Base-by-base conservation (phyloP, 2,888 invertebrate species). In the Atethmia centrago region DNA sequence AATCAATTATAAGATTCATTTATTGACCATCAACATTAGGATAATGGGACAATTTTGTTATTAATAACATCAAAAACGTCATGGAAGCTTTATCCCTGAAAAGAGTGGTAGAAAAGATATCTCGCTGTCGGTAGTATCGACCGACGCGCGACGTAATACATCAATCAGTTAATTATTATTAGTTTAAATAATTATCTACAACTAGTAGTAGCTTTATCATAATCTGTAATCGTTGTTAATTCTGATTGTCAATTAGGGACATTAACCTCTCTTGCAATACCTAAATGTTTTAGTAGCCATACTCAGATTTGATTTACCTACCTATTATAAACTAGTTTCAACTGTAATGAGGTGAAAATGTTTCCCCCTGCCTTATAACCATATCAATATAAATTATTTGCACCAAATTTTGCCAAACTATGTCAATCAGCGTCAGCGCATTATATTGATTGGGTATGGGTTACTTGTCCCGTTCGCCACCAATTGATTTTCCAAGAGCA, bases 11-110 rank as follows among this genome's bases (percentile, higher is more conserved):
- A 28, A 28, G 16, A 10, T 51, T 28, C 0, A 58, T 40, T 40
- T 21, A 40, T n/a, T 10, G 7, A 0, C 12, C 12, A 5, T 28
- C 4, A 47, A 47, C 40, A 36, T 21, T 14, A 56, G 68, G 36
- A 56, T 40, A 71, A 68, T 68, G 36, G 21, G 14, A 21, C 8
- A 10, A 12, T n/a, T 47, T 19, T 31, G 14, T 28, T 71, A 67
- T 56, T 55, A 21, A 25, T 40, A 55, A 66, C 31, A 3, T 12
- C 19, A n/a, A n/a, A 36, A 36, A 16, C 40, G 3, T 63, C 16
- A 55, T 21, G 2, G 25, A 16, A 12, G 21, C 45, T 12, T 47
- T 65, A 31, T 64, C 51, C 64, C 9, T 42, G 42, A 42, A 21
- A n/a, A 36, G n/a, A 19, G 12, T 45, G 16, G 5, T 19, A 45